Conservation (phyloP, 2,888 invertebrate species). For the Platycheirus rosarum region DNA sequence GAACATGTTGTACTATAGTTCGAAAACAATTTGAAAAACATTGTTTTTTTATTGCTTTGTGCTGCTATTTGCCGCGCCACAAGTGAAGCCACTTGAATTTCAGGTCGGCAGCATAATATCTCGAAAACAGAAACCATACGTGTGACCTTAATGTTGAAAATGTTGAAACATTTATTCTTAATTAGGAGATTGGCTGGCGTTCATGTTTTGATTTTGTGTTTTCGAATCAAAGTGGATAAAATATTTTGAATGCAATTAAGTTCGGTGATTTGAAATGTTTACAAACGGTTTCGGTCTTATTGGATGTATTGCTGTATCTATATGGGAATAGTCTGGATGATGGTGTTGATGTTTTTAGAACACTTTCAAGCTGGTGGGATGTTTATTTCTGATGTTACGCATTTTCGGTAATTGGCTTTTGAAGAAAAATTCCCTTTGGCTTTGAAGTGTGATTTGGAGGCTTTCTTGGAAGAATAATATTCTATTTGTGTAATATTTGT, state of each 20-base stretch:
- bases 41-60: neutral
- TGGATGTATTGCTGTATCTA: too few relatives aligned
- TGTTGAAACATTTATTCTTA: constrained; percentile 20
- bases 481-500: constrained; percentile 3
- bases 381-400: constrained; percentile 40
- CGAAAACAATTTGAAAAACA: constrained; percentile 6
- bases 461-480: constrained; percentile 3
- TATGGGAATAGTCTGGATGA: constrained; percentile 12
- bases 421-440: constrained; percentile 41
- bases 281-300: too few relatives aligned
- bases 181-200: neutral
- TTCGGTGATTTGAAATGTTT: constrained; percentile 38
- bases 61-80: neutral
- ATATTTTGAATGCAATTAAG: constrained; percentile 53
- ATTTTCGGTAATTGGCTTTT: constrained; percentile 46
- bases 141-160: constrained; percentile 38
- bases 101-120: neutral
- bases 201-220: constrained; percentile 34
- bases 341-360: constrained; percentile 42
- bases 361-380: constrained; percentile 15
- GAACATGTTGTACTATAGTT: constrained; percentile 19
- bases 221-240: constrained; percentile 40
- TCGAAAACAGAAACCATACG: constrained; percentile 32
- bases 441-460: neutral
- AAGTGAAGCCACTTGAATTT: constrained; percentile 31